Evolutionary conservation across 2,797 vertebrate species (phyloP).

Genomic region (Sebastes baramenuke): DNA sequence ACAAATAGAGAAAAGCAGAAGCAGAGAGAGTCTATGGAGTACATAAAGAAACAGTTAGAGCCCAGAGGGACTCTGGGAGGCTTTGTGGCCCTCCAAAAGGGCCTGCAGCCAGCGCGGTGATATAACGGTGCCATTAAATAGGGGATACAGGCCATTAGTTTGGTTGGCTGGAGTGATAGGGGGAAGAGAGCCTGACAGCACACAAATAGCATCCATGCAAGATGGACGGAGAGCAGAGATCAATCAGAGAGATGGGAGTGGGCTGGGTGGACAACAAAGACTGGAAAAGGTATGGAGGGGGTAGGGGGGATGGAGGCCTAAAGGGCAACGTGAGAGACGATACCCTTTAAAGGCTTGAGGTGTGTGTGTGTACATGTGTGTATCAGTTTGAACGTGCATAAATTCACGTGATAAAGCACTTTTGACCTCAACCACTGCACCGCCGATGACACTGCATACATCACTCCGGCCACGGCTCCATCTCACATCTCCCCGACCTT

Average conservation of each 20-base stretch:
- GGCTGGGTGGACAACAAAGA: constrained; percentile 44
- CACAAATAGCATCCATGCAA: constrained; percentile 72
- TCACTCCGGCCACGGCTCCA: constrained; percentile 25
- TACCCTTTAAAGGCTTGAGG: constrained; percentile 36
- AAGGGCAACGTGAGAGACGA: constrained; percentile 42
- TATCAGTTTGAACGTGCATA: constrained; percentile 13
- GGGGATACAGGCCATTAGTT: constrained; percentile 78
- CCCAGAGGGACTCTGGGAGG: constrained; percentile 44
- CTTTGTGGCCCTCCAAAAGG: constrained; percentile 64
- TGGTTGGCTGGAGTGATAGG: constrained; percentile 60
- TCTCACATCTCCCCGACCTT: constrained; percentile 45
- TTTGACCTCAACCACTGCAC: constrained; percentile 49
- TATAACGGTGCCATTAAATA: constrained; percentile 80
- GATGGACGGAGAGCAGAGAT: constrained; percentile 61
- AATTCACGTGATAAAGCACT: constrained; percentile 29
- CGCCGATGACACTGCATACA: constrained; percentile 24
- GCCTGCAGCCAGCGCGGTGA: constrained; percentile 62
- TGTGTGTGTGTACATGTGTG: constrained; percentile 1
- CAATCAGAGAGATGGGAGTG: constrained; percentile 66
- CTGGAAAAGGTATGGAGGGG: background rate
- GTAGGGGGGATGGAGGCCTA: background rate
- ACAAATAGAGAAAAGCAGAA: constrained; percentile 4
- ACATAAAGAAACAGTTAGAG: constrained; percentile 58
- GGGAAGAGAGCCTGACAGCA: constrained; percentile 60
- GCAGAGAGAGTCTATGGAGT: constrained; percentile 7